Evolutionary conservation across 1,140 invertebrate species (phyloP).

Genomic region (Periplaneta americana): DNA sequence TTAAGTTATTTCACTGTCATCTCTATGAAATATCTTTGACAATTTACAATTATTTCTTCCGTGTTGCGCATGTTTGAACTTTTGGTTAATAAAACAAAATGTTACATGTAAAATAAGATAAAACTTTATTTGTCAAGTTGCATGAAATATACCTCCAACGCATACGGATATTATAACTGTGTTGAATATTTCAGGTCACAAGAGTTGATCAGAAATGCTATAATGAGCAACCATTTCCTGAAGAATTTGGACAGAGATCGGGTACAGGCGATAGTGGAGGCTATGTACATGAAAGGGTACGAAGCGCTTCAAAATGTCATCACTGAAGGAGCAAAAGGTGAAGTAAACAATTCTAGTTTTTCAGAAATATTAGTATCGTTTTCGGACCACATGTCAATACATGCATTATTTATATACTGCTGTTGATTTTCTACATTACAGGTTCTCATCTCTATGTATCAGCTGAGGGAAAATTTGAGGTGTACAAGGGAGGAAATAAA

Average conservation of each 20-base stretch:
- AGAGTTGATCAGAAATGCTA: conserved; percentile 2
- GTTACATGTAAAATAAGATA: too few relatives aligned
- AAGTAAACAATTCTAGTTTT: neutral
- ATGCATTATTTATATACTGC: neutral
- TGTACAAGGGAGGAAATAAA: conserved; percentile 69
- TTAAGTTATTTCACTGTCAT: too few relatives aligned
- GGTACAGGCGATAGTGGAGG: neutral
- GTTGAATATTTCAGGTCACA: neutral
- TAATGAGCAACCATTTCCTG: neutral
- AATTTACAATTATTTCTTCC: too few relatives aligned
- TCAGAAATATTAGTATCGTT: neutral
- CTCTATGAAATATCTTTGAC: too few relatives aligned
- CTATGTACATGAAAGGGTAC: conserved; percentile 4
- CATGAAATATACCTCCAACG: too few relatives aligned
- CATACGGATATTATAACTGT: too few relatives aligned
- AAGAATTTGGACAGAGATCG: conserved; percentile 2
- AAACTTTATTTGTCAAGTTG: too few relatives aligned
- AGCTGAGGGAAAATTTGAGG: conserved; percentile 78
- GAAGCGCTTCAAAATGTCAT: neutral
- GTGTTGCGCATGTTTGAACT: too few relatives aligned
- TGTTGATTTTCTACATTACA: conserved; percentile 24
- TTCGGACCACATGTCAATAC: neutral
- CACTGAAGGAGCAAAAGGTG: conserved; percentile 11
- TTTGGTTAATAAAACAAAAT: too few relatives aligned
- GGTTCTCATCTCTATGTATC: conserved; percentile 76